A percentile compares a stretch with the other conserved stretches of the same genome.
Conservation (phyloP, 2,888 invertebrate species). For the Cephus runcator region DNA sequence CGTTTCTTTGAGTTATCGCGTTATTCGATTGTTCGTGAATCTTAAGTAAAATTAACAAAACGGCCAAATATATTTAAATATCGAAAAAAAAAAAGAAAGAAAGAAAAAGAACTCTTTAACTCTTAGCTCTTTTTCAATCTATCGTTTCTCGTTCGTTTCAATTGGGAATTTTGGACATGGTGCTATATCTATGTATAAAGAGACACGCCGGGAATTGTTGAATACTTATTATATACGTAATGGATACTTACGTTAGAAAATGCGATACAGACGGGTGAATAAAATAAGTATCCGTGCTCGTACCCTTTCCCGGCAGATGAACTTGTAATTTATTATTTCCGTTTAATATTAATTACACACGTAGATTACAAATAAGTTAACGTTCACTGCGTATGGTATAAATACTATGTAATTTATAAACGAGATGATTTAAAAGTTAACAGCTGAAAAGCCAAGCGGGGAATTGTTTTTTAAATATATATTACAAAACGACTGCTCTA, state of each 20-base stretch:
- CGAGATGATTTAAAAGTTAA: constrained; percentile 22
- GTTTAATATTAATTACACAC: constrained; percentile 52
- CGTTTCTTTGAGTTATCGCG: constrained; percentile 18
- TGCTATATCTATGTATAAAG: constrained; percentile 34
- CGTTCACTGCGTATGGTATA: constrained; percentile 36
- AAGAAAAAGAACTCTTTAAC: background rate
- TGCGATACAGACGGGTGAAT: background rate
- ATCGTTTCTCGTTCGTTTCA: background rate
- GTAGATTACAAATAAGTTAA: constrained; percentile 48
- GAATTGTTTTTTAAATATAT: constrained; percentile 40
- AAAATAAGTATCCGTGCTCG: background rate
- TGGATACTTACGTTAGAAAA: background rate
- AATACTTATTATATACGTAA: constrained; percentile 14
- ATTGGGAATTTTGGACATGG: constrained; percentile 47
- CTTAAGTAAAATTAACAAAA: constrained; percentile 20
- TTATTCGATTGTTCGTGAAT: constrained; percentile 23
- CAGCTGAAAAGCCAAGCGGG: constrained; percentile 22
- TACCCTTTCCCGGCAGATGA: background rate
- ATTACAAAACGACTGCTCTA: constrained; percentile 64
- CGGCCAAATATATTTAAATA: constrained; percentile 44
- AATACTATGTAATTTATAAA: constrained; percentile 23
- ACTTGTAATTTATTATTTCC: constrained; percentile 22
- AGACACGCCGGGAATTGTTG: constrained; percentile 41
- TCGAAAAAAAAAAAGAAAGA: background rate
- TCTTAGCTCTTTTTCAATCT: background rate